Percentiles rank a stretch among this genome's conserved stretches.
Evolutionary conservation across 2,888 invertebrate genomes (phyloP).

Genomic region (Aleiodes alternator): DNA sequence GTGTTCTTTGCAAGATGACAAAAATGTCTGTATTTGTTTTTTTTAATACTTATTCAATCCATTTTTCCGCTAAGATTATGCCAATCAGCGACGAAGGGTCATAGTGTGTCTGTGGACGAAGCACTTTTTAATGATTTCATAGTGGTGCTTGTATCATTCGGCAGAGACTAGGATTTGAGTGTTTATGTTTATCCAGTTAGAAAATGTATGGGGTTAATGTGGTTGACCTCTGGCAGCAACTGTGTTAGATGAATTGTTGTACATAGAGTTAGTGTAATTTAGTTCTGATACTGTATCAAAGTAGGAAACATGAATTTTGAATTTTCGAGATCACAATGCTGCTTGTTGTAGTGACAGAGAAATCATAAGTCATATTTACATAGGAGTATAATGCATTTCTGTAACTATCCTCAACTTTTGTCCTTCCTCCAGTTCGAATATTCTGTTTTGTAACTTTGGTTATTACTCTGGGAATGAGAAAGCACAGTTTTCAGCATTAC

Average conservation of each 20-base stretch:
- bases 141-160: too few species aligned
- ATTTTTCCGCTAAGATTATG: too few species aligned
- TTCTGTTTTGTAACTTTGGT: not conserved
- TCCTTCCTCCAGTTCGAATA: not conserved
- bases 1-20: constrained; percentile 22
- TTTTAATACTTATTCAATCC: too few species aligned
- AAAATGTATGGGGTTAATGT: constrained; percentile 51
- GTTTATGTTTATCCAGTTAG: constrained; percentile 49
- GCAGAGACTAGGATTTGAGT: too few species aligned
- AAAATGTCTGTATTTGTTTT: too few species aligned
- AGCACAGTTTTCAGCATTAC: not conserved
- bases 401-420: not conserved
- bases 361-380: constrained; percentile 41
- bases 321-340: constrained; percentile 36
- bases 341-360: constrained; percentile 33
- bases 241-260: constrained; percentile 40
- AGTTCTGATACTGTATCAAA: constrained; percentile 24
- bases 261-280: constrained; percentile 8
- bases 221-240: constrained; percentile 47
- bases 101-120: too few species aligned
- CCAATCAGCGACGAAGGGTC: too few species aligned
- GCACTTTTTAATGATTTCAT: too few species aligned
- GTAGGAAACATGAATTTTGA: constrained; percentile 15
- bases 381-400: not conserved
- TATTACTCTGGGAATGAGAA: constrained; percentile 6